A percentile compares a stretch with the other conserved stretches of the same genome.
Conservation (phyloP, 2,888 invertebrate genomes). For the Dryobota labecula region DNA sequence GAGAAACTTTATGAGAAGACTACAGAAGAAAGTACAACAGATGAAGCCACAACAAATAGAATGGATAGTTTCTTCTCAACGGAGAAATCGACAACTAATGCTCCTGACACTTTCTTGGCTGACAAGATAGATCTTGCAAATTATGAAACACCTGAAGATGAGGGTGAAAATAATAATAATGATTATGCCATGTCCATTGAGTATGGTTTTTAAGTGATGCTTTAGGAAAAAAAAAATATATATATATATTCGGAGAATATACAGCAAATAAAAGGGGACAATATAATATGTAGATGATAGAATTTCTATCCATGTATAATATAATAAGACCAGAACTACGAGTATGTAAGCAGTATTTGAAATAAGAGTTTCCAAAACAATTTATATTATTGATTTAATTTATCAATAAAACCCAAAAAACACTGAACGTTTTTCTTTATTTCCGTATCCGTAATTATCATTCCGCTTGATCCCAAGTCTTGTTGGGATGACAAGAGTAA, state of each 20-base stretch:
- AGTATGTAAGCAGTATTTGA: background rate
- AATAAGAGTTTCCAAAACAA: background rate
- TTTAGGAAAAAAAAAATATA: background rate
- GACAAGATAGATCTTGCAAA: conserved; percentile 84
- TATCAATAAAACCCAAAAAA: conserved; percentile 1
- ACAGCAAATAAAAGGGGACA: background rate
- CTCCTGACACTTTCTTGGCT: conserved; percentile 84
- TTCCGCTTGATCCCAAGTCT: background rate
- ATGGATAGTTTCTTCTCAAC: conserved; percentile 82
- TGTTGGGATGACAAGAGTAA: background rate
- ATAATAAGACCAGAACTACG: no score
- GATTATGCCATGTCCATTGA: conserved; percentile 63
- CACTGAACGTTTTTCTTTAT: background rate
- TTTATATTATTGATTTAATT: background rate
- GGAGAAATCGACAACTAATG: conserved; percentile 77
- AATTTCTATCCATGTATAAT: background rate
- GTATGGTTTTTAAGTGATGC: conserved; percentile 50
- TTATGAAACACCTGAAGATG: conserved; percentile 79
- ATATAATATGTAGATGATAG: background rate
- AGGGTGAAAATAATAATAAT: conserved; percentile 60
- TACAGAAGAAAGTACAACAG: conserved; percentile 36
- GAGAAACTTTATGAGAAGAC: conserved; percentile 5
- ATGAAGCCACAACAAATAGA: conserved; percentile 63
- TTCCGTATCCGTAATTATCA: background rate
- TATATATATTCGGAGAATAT: no score